Evolutionary conservation across 23 tunicate species (phyloP), one percentile per base, ranked within the genome.

Genomic region (Botrylloides violaceus): DNA sequence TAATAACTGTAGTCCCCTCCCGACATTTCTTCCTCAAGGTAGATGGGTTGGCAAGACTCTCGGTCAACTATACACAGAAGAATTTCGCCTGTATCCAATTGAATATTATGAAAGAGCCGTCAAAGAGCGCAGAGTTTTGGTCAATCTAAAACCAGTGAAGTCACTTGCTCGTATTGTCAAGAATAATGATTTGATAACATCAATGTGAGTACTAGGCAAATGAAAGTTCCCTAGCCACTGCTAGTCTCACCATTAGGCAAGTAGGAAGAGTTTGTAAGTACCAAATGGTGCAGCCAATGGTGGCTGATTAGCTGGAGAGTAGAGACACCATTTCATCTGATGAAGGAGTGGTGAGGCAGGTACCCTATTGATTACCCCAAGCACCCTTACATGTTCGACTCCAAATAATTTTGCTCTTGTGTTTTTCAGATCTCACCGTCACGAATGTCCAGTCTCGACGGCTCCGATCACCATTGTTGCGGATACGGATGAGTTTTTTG

Each of bases 1-100:
- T 15, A 43, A 9, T 15, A 43, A 43, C 15, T 7, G 15, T 1
- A n/a, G 23, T 60, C 23, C 21, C 1, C 21, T 60, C 65, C 23
- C 19, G 30, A 60, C 65, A 25, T 60, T 60, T 25, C 26, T 60
- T 1, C 18, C 30, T 65, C n/a, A 24, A 90, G 97, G 85, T 21
- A 72, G 97, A 47, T 90, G 97, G 97, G 26, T 83, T 4, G 97
- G 97, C 34, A 90, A 74, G 61, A 78, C 97, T 28, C 38, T 90
- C 4, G 60, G 78, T 18, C 84, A 90, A 59, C 43, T 90, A n/a
- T 90, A 81, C 66, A 24, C 77, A 12, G 72, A 61, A 6, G 97
- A 90, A 50, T 90, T 90, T 70, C 78, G 82, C 29, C 61, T 73
- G 0, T 71, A 90, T 56, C 79, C 97, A 1, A 73, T 83, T 34